Evolutionary conservation across 2,888 invertebrate species (phyloP).

Genomic region (Drosophila incognita): DNA sequence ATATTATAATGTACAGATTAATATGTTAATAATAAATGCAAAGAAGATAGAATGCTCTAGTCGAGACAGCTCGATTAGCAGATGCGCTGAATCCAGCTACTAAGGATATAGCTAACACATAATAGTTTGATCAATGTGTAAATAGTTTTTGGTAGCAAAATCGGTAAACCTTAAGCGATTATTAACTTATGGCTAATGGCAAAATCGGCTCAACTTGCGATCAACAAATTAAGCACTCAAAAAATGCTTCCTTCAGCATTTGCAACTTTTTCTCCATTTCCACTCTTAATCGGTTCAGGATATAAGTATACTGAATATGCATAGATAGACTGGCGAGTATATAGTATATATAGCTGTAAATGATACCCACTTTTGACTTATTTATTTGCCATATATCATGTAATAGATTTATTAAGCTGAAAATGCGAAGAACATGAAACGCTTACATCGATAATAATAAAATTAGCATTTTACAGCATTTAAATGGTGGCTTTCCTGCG

Average conservation of each 20-base stretch:
- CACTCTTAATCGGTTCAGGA: not conserved
- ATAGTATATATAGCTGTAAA: not conserved
- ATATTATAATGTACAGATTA: not conserved
- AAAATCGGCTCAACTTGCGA: too few relatives aligned
- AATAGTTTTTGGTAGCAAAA: not conserved
- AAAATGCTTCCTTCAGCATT: not conserved
- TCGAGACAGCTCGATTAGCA: not conserved
- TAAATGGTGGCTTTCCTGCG: conserved; percentile 2
- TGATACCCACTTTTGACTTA: not conserved
- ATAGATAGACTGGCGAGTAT: not conserved
- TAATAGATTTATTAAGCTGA: not conserved
- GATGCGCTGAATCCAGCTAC: not conserved
- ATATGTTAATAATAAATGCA: not conserved
- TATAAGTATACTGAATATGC: not conserved
- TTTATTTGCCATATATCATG: not conserved
- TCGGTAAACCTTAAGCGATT: not conserved
- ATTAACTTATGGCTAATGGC: not conserved
- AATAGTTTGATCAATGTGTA: not conserved
- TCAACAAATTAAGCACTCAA: not conserved
- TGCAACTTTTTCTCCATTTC: not conserved
- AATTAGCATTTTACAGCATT: conserved; percentile 23
- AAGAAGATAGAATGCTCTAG: not conserved
- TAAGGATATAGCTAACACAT: not conserved
- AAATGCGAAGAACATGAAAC: not conserved
- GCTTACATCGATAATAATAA: not conserved